Conservation (phyloP, 2,888 invertebrate species). For the Polymixis lichenea region DNA sequence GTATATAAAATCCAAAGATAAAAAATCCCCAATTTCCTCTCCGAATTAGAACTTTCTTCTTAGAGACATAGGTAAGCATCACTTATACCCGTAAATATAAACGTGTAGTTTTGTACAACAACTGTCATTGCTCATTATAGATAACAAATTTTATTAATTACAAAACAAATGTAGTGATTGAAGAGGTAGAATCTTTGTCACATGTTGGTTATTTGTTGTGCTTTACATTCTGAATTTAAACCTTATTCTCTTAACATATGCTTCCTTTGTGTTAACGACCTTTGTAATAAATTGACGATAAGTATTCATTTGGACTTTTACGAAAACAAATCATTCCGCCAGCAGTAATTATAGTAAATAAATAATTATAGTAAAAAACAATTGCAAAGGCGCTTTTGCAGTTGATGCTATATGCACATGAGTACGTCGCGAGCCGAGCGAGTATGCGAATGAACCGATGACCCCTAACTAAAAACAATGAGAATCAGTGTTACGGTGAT, state of each 20-base stretch:
- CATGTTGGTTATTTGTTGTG: neutral
- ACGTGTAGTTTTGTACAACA: neutral
- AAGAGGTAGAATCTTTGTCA: neutral
- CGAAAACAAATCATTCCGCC: conserved; percentile 48
- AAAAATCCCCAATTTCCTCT: neutral
- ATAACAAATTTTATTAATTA: neutral
- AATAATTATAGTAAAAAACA: conserved; percentile 11
- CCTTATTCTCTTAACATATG: neutral
- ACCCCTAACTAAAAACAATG: conserved; percentile 3
- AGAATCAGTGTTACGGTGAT: neutral
- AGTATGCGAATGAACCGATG: conserved; percentile 45
- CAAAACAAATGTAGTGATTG: neutral
- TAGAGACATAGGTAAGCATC: neutral
- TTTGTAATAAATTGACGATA: conserved; percentile 2
- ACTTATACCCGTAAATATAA: neutral
- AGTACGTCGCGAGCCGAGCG: conserved; percentile 48
- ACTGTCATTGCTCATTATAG: neutral
- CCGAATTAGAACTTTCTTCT: too few relatives aligned
- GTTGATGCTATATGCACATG: conserved; percentile 24
- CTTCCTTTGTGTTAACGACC: neutral
- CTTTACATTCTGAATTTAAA: neutral
- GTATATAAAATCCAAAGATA: too few relatives aligned
- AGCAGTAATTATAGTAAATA: conserved; percentile 26
- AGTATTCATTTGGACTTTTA: neutral
- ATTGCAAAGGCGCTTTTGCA: conserved; percentile 73